Conservation (phyloP, 2,797 vertebrate genomes). For the Myotis vivesi region DNA sequence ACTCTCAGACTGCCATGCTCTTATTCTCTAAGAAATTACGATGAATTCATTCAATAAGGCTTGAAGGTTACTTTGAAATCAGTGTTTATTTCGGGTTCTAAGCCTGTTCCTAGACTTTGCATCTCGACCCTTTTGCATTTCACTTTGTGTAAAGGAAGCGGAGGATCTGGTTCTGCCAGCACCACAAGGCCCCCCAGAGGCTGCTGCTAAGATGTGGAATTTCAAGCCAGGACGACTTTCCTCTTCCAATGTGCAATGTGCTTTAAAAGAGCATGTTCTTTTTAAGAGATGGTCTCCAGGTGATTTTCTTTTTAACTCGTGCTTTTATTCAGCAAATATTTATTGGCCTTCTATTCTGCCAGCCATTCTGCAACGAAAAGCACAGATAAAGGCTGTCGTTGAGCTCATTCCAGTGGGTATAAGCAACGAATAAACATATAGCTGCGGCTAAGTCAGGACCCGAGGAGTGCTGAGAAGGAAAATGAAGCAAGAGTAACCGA, state of each 20-base stretch:
- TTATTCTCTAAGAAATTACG: not conserved
- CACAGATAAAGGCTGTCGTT: not conserved
- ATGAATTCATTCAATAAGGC: not conserved
- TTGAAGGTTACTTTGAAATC: not conserved
- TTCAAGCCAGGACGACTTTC: not conserved
- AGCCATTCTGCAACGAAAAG: not conserved
- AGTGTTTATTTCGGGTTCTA: not conserved
- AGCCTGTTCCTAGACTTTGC: not conserved
- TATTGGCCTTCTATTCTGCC: not conserved
- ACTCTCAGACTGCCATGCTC: not conserved
- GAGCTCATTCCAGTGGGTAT: not conserved
- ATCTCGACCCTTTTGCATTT: not conserved
- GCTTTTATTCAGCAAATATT: constrained; percentile 1
- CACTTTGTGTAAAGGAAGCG: not conserved
- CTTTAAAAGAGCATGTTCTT: not conserved
- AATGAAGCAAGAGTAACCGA: not conserved
- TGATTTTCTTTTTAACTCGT: not conserved
- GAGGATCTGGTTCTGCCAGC: not conserved
- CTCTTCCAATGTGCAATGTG: not conserved
- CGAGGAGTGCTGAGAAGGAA: not conserved
- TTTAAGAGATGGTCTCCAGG: not conserved
- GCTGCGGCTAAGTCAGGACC: not conserved
- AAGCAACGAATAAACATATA: not conserved
- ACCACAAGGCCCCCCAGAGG: not conserved
- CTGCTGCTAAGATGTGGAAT: not conserved